These are phyloP conservation scores for Siderastrea radians DNA, from an alignment of 92 coral and sea anemone genomes.

Conservation along the genomic window DNA sequence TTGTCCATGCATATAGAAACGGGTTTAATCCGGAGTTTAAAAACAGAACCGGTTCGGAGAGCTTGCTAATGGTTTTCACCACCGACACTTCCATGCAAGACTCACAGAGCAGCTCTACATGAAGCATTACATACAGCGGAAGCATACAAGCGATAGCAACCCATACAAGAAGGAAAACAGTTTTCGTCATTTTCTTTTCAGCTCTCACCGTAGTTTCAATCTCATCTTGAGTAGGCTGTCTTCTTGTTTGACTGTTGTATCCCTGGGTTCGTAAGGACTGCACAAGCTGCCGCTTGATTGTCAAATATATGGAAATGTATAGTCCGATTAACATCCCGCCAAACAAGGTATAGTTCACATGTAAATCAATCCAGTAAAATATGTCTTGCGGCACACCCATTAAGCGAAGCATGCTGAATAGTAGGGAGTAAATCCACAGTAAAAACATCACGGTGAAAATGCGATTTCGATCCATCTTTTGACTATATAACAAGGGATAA, in stretches of 20 bases:
- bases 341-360: conserved; percentile 23
- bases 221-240: conserved; percentile 7
- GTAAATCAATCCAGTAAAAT: conserved; percentile 41
- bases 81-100: conserved; percentile 19
- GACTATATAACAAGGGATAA: conserved; percentile 17
- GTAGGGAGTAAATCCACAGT: conserved; percentile 21
- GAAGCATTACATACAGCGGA: conserved; percentile 38
- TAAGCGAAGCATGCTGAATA: conserved; percentile 28
- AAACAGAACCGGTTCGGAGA: conserved; percentile 71
- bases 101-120: conserved; percentile 39
- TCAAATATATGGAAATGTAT: conserved; percentile 23
- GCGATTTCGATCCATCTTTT: conserved; percentile 3
- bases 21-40: conserved; percentile 69
- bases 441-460: neutral
- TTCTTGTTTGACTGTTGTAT: conserved; percentile 22
- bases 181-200: conserved; percentile 36
- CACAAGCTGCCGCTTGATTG: conserved; percentile 5
- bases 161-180: conserved; percentile 20
- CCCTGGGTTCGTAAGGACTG: conserved; percentile 22
- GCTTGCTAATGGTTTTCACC: conserved; percentile 21
- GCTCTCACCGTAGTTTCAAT: conserved; percentile 7
- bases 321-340: conserved; percentile 29
- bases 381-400: conserved; percentile 36
- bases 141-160: conserved; percentile 33
- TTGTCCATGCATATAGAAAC: conserved; percentile 52